Conservation (phyloP, 2,888 invertebrate species). For the Drosophila robusta region DNA sequence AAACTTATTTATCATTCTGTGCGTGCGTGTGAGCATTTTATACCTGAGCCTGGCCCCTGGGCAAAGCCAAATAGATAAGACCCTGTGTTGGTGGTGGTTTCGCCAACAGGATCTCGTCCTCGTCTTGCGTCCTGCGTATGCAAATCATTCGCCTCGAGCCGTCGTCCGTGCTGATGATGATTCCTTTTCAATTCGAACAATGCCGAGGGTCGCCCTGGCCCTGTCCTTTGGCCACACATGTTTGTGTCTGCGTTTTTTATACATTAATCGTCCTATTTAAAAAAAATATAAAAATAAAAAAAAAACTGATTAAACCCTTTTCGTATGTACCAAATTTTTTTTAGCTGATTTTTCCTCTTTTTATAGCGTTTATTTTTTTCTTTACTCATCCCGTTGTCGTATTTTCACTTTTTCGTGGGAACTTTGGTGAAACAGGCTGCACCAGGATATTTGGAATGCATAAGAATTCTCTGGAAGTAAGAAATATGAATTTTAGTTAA, state of each 20-base stretch:
- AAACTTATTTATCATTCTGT: constrained; percentile 73
- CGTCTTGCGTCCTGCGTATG: constrained; percentile 69
- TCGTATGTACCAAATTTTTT: constrained; percentile 62
- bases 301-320: constrained; percentile 74
- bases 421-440: constrained; percentile 39
- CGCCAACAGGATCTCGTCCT: constrained; percentile 28
- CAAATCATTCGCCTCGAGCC: constrained; percentile 68
- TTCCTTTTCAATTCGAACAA: constrained; percentile 77
- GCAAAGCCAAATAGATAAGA: constrained; percentile 77
- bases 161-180: constrained; percentile 47
- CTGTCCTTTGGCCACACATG: constrained; percentile 72
- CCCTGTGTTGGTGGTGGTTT: constrained; percentile 57
- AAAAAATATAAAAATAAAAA: constrained; percentile 65
- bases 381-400: constrained; percentile 65
- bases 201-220: constrained; percentile 65
- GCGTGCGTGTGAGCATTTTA: constrained; percentile 55
- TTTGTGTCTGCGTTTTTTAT: constrained; percentile 71
- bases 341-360: constrained; percentile 74
- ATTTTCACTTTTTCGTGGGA: constrained; percentile 82
- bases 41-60: constrained; percentile 61
- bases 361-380: constrained; percentile 47
- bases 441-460: constrained; percentile 15
- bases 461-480: neutral
- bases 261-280: constrained; percentile 70
- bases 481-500: neutral